These are phyloP conservation scores for Chiroxiphia lanceolata DNA, from an alignment of 2,797 vertebrate species.

Conservation along the genomic window DNA sequence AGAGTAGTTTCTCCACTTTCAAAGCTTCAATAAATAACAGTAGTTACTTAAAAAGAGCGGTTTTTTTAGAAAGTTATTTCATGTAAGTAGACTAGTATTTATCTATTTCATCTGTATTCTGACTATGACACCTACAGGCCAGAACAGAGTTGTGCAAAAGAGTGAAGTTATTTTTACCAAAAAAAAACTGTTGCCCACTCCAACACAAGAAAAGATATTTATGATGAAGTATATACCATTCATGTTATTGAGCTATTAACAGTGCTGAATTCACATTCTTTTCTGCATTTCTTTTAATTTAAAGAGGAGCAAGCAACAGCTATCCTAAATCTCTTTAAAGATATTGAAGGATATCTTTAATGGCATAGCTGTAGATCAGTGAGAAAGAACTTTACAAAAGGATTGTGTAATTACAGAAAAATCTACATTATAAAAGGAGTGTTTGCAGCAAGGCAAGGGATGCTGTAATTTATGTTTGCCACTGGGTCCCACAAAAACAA, in stretches of 20 bases:
- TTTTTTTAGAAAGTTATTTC: background rate
- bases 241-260: background rate
- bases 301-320: background rate
- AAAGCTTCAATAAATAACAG: background rate
- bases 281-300: background rate
- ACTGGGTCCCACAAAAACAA: background rate
- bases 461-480: constrained; percentile 51
- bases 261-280: background rate
- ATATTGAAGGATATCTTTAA: constrained; percentile 38
- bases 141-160: background rate
- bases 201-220: background rate
- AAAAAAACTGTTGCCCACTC: background rate
- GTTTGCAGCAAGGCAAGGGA: background rate
- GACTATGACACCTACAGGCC: constrained; percentile 37
- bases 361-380: background rate
- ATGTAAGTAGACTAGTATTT: background rate
- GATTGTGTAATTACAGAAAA: constrained; percentile 20
- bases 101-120: constrained; percentile 3
- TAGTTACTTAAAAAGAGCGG: background rate
- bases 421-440: constrained; percentile 34
- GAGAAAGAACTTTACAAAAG: constrained; percentile 20
- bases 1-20: background rate
- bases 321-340: constrained; percentile 16
- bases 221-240: background rate
- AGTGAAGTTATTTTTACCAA: background rate